Conservation (phyloP, 1,140 invertebrate species). For the Eriocheir sinensis region DNA sequence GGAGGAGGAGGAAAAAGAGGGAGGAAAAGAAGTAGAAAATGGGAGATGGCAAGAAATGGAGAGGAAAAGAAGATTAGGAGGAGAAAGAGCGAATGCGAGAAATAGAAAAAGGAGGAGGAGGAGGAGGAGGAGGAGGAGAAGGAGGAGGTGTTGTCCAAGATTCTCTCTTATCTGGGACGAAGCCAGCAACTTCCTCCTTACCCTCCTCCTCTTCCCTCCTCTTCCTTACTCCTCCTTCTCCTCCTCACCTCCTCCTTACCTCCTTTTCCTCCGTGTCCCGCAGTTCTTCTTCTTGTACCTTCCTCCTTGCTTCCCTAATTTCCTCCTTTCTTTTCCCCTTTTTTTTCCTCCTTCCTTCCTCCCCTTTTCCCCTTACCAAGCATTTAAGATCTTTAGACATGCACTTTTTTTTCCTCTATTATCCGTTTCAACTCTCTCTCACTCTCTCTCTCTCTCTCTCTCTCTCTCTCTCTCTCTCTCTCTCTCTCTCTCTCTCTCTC, state of each 20-base stretch:
- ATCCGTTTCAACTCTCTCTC: neutral
- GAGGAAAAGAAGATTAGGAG: neutral
- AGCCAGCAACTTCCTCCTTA: neutral
- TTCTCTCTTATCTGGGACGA: conserved; percentile 23
- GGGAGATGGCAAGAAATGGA: neutral
- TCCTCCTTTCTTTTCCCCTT: neutral
- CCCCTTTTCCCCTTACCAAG: neutral
- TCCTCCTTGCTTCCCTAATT: conserved; percentile 19
- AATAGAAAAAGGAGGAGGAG: neutral
- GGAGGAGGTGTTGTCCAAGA: conserved; percentile 20
- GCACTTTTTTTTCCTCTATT: neutral
- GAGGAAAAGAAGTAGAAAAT: neutral
- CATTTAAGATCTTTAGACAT: neutral
- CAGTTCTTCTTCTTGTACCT: too few relatives aligned
- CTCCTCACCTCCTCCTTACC: too few relatives aligned
- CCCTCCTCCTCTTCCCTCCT: neutral
- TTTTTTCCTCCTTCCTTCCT: neutral
- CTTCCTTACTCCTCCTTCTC: neutral
- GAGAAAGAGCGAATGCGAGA: neutral
- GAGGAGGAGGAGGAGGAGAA: neutral
- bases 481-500: neutral
- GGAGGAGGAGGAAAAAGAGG: neutral
- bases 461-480: neutral
- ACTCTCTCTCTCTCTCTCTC: too few relatives aligned
- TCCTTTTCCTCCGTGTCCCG: conserved; percentile 4